Evolutionary conservation across 2,888 invertebrate genomes (phyloP), one percentile per base, ranked within the genome.

Genomic region (Rapana venosa): DNA sequence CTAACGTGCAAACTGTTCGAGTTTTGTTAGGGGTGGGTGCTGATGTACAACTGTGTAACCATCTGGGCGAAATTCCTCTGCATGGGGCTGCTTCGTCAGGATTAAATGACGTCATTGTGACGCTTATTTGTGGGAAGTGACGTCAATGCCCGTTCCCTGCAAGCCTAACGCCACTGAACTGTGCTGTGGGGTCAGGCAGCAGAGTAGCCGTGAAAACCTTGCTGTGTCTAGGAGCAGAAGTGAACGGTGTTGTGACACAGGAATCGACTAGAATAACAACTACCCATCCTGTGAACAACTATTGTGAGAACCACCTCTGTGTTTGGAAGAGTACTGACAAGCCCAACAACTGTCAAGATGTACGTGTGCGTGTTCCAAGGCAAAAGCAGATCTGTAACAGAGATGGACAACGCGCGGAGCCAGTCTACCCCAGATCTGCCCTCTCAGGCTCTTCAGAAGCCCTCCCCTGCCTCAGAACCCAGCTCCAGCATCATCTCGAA

Each of bases 21-120:
- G 36, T 83, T 30, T 70, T 88, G 11, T 26, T 88, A 2, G 35
- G 66, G n/a, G 22, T 88, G 22, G 88, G 88, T n/a, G 66, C 30
- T 4, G 70, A 70, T 11, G 84, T 84, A 30, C 47, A 26, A 5
- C 32, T 84, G 30, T 47, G 81, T 20, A 88, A 47, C 35, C 66
- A 35, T n/a, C 17, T 66, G 15, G 88, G 88, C 30, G 84, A 88
- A 56, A 85, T 83, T 83, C 32, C 84, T 1, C 30, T 88, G 30
- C 88, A 88, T 30, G 88, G 84, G 5, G 88, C 88, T 30, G 32
- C 88, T 17, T 83, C 88, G 26, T 88, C 84, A 8, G 88, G 88
- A 11, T 61, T 83, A 15, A 61, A 35, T 26, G 84, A 88, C 84
- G 88, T 88, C 88, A 88, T 88, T 15, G 36, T 30, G 11, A n/a